phyloP scores from a whole-genome alignment of 2,797 vertebrate species.

The Vultur gryphus region DNA sequence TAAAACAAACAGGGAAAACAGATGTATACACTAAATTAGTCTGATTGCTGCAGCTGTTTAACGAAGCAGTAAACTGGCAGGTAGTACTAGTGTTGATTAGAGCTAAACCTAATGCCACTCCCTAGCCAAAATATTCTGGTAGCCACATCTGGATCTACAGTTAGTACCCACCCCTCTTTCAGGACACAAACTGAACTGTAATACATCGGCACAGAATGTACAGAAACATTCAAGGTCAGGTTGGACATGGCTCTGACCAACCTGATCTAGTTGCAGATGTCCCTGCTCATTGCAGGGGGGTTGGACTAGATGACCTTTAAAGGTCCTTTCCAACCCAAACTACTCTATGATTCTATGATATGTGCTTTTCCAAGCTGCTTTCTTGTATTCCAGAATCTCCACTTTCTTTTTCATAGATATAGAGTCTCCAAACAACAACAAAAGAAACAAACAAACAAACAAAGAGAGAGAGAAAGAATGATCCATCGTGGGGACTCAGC shows the following conservation, averaged over 20 bases:
- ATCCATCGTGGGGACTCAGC: neutral
- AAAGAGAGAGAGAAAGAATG: neutral
- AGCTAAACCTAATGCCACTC: neutral
- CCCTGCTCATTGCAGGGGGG: neutral
- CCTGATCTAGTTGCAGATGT: neutral
- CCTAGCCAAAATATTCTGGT: neutral
- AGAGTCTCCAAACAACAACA: neutral
- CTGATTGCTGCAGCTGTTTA: neutral
- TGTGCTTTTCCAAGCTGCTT: neutral
- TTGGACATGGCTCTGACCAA: neutral
- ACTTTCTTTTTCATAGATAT: neutral
- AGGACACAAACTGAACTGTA: neutral
- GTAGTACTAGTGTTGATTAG: neutral
- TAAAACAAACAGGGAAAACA: neutral
- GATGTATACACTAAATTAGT: neutral
- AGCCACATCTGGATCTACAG: neutral
- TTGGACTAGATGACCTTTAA: neutral
- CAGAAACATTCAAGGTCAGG: neutral
- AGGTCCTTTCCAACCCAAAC: neutral
- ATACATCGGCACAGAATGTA: neutral
- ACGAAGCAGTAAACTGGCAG: neutral
- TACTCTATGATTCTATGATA: neutral
- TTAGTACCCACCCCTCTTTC: neutral
- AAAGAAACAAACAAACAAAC: neutral
- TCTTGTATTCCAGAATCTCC: neutral